A percentile compares a stretch with the other conserved stretches of the same genome.
Conservation (phyloP, 2,888 invertebrate species). For the Minunthozetes semirufus region DNA sequence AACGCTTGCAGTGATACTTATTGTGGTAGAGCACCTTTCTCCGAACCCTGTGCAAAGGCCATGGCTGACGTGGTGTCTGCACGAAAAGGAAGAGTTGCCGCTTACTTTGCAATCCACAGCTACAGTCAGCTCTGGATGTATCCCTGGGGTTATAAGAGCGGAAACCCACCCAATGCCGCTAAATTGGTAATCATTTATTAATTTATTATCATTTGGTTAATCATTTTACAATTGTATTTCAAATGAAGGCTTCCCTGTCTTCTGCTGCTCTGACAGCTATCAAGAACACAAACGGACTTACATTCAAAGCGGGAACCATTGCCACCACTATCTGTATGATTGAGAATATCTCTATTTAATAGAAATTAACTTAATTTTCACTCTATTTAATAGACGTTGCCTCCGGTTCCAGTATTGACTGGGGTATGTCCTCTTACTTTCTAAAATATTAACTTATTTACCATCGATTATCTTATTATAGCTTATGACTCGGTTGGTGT, state of each 20-base stretch:
- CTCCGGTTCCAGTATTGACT: constrained; percentile 33
- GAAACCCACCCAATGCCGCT: constrained; percentile 35
- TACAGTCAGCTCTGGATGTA: constrained; percentile 43
- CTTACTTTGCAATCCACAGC: constrained; percentile 41
- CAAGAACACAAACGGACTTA: background rate
- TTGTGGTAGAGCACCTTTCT: constrained; percentile 48
- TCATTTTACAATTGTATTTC: too few species aligned
- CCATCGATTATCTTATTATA: background rate
- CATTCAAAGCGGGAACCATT: constrained; percentile 16
- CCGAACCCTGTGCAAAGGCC: constrained; percentile 49
- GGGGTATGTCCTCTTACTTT: background rate
- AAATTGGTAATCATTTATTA: too few species aligned
- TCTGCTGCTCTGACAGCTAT: constrained; percentile 20
- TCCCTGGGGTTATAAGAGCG: constrained; percentile 38
- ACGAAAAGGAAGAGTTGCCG: constrained; percentile 7
- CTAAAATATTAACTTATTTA: background rate
- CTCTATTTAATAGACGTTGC: constrained; percentile 11
- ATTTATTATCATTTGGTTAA: too few species aligned
- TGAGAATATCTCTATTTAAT: too few species aligned
- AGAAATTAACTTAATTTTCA: too few species aligned
- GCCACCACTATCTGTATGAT: constrained; percentile 33
- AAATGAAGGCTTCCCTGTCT: constrained; percentile 41
- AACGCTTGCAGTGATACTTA: constrained; percentile 50
- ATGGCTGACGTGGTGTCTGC: constrained; percentile 43
- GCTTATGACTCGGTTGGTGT: constrained; percentile 37